These are phyloP conservation scores for Poeciliopsis presidionis DNA, from an alignment of 2,797 vertebrate genomes.

Conservation along the genomic window DNA sequence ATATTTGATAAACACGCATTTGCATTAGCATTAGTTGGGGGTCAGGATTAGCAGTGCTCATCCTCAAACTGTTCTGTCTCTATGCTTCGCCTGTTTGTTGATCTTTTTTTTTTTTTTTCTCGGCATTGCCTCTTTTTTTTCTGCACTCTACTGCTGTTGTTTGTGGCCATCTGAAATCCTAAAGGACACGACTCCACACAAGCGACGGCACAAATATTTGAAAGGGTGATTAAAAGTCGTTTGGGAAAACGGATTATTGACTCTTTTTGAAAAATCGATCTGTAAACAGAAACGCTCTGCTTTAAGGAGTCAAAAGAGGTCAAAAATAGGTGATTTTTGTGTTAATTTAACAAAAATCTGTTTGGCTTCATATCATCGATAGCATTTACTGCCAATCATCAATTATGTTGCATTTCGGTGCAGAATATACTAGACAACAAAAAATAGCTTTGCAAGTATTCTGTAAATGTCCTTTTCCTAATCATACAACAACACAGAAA, in stretches of 20 bases:
- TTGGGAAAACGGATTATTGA: constrained; percentile 83
- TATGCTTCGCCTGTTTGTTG: constrained; percentile 78
- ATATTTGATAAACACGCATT: constrained; percentile 83
- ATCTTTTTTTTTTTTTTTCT: constrained; percentile 71
- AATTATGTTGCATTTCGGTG: constrained; percentile 49
- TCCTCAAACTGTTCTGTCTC: constrained; percentile 82
- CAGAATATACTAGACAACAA: constrained; percentile 18
- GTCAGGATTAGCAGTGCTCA: constrained; percentile 79
- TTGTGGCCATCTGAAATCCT: constrained; percentile 80
- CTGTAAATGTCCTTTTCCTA: constrained; percentile 35
- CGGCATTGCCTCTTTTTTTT: constrained; percentile 43
- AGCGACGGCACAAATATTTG: constrained; percentile 80
- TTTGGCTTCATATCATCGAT: neutral
- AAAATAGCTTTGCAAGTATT: constrained; percentile 42
- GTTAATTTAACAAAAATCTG: neutral
- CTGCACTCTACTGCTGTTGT: constrained; percentile 60
- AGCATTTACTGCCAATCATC: constrained; percentile 16
- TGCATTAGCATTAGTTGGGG: constrained; percentile 80
- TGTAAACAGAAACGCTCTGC: constrained; percentile 72
- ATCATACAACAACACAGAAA: constrained; percentile 40
- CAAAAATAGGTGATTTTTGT: constrained; percentile 42
- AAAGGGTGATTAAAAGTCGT: constrained; percentile 82
- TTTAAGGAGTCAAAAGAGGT: constrained; percentile 72
- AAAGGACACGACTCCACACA: constrained; percentile 73
- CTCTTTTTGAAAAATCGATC: constrained; percentile 61